Base-by-base conservation (phyloP, 2,113 vertebrate genomes). In the Henicopernis longicauda region DNA sequence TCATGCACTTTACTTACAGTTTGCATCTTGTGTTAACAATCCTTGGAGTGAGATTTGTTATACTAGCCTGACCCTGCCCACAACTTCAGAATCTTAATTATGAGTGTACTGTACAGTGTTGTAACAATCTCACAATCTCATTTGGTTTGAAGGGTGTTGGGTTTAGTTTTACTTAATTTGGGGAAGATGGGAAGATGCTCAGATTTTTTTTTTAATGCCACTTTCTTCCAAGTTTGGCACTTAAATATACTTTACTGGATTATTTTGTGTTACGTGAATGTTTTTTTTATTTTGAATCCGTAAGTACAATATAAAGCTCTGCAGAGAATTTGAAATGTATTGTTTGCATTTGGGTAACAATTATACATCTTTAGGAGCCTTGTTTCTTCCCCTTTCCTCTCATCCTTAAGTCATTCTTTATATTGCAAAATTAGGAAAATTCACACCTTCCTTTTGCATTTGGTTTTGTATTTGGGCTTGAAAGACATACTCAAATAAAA, bases 1-100 rank as follows among this genome's bases (percentile, higher is more conserved):
- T 98, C 98, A 98, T 99, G 99, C 99, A 99, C 99, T 99, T 99
- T 99, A 99, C 98, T 98, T 97, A 97, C 71, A 97, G 97, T 97
- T 94, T 22, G 96, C 97, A 96, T 98, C 97, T 98, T 97, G 97
- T 98, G 98, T 98, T 98, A 98, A 98, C 97, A 84, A 40, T 97
- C 97, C 96, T 86, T 85, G 95, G 96, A 97, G 97, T 97, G 97
- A 97, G 97, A 97, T 76, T 89, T 95, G 95, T 97, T 97, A 86
- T 97, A 94, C 92, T 95, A 95, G 97, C 95, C 96, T 94, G 97
- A 86, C 86, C 97, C 95, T 94, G 91, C 95, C 91, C 92, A 54
- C 95, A 67, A 86, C 85, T 91, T 97, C 87, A 86, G 62, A 97
- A 97, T 95, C 90, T 93, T 97, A 86, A 96, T 85, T 90, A 82